These are phyloP conservation scores for Cecropterus lyciades DNA, from an alignment of 1,140 invertebrate genomes.

Conservation along the genomic window DNA sequence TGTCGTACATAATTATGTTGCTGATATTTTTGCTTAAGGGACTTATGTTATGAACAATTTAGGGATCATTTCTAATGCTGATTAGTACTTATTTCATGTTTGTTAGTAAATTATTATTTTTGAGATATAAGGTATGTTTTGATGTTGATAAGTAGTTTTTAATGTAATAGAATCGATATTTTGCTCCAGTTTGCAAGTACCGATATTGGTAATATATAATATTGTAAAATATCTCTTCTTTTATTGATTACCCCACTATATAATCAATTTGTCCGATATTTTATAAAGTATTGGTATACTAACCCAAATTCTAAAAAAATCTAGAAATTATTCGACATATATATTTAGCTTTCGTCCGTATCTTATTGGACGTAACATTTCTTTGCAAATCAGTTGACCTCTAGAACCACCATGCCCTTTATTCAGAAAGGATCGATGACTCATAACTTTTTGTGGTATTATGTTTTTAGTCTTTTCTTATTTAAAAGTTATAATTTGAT, in stretches of 20 bases:
- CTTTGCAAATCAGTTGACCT: no score
- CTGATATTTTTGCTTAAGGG: conserved; percentile 7
- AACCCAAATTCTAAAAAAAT: no score
- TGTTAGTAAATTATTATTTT: conserved; percentile 84
- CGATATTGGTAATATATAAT: conserved; percentile 72
- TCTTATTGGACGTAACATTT: no score
- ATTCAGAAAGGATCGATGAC: no score
- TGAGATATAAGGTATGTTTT: conserved; percentile 81
- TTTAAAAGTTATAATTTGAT: no score
- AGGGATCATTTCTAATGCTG: conserved; percentile 44
- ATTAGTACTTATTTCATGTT: conserved; percentile 58
- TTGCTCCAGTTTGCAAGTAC: conserved; percentile 65
- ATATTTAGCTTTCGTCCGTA: no score
- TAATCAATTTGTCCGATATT: no score
- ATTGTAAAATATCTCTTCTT: conserved; percentile 55
- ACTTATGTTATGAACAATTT: conserved; percentile 36
- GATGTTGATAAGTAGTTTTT: conserved; percentile 78
- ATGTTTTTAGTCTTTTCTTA: no score
- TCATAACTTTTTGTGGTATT: no score
- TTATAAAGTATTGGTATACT: no score
- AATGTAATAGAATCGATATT: conserved; percentile 72
- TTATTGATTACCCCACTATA: conserved; percentile 34
- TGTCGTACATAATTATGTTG: not conserved
- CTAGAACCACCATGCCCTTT: no score
- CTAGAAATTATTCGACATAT: no score